phyloP scores from a whole-genome alignment of 2,113 vertebrate genomes.

The Speoplatyrhinus poulsoni region DNA sequence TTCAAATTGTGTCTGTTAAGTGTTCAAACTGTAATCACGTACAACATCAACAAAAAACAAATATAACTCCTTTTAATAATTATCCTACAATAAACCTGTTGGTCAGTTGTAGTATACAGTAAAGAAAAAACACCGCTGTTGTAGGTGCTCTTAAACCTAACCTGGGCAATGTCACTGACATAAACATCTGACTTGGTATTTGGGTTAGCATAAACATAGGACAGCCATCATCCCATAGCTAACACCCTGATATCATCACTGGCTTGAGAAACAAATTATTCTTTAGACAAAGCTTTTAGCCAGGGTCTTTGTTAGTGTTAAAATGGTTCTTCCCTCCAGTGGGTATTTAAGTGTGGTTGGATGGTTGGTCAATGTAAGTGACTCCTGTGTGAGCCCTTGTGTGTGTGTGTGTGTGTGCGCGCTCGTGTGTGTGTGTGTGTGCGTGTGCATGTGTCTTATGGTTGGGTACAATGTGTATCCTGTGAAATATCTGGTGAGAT shows the following conservation, averaged over 20 bases:
- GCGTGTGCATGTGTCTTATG: too few relatives aligned
- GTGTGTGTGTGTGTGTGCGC: background rate
- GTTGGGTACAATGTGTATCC: too few relatives aligned
- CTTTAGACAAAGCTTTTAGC: slow-evolving; percentile 33
- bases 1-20: too few relatives aligned
- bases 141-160: slow-evolving; percentile 29
- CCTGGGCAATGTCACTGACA: slow-evolving; percentile 47
- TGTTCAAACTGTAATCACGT: too few relatives aligned
- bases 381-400: background rate
- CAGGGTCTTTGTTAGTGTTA: slow-evolving; percentile 34
- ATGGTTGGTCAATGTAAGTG: background rate
- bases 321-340: background rate
- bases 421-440: too few relatives aligned
- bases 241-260: background rate
- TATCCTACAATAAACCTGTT: too few relatives aligned
- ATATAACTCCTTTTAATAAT: too few relatives aligned
- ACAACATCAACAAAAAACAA: too few relatives aligned
- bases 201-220: slow-evolving; percentile 39
- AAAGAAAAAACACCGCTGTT: too few relatives aligned
- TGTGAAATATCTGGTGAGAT: background rate
- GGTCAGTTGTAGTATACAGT: too few relatives aligned
- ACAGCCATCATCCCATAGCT: slow-evolving; percentile 21
- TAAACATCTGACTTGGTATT: slow-evolving; percentile 50
- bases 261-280: background rate
- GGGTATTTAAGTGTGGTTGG: background rate